Percentiles rank a stretch among this genome's conserved stretches.
Conservation (phyloP, 2,888 invertebrate genomes). For the Microchrysa polita region DNA sequence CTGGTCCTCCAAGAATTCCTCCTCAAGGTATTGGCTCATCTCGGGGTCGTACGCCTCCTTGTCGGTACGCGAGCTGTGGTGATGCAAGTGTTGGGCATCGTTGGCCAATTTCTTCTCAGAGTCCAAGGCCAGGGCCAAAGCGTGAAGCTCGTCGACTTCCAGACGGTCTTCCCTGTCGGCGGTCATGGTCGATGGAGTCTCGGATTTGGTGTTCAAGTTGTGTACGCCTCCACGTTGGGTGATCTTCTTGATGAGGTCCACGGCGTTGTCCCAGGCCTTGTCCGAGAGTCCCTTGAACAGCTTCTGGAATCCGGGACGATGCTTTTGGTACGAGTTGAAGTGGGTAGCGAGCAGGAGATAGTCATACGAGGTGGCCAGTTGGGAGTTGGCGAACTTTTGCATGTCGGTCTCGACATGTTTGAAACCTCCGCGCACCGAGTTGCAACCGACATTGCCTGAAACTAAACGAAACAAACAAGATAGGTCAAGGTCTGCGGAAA, state of each 20-base stretch:
- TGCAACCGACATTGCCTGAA: conserved; percentile 45
- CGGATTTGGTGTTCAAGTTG: conserved; percentile 65
- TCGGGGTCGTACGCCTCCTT: conserved; percentile 74
- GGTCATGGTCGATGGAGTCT: conserved; percentile 52
- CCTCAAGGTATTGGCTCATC: conserved; percentile 79
- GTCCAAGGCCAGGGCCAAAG: conserved; percentile 79
- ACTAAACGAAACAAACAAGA: neutral
- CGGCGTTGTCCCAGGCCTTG: conserved; percentile 76
- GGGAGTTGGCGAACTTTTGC: conserved; percentile 66
- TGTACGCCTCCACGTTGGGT: conserved; percentile 75
- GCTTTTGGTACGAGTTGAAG: conserved; percentile 79
- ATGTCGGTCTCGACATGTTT: conserved; percentile 56
- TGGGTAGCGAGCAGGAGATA: conserved; percentile 78
- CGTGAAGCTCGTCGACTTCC: conserved; percentile 72
- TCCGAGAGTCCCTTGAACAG: conserved; percentile 80
- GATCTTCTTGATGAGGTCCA: conserved; percentile 81
- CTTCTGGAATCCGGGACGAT: conserved; percentile 79
- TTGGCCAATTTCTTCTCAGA: conserved; percentile 77
- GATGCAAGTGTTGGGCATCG: conserved; percentile 75
- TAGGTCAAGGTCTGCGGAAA: neutral
- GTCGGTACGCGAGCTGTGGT: conserved; percentile 66
- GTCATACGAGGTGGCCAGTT: conserved; percentile 78
- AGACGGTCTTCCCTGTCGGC: conserved; percentile 51
- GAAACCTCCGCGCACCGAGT: conserved; percentile 54
- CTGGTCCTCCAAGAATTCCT: conserved; percentile 78